phyloP scores from a whole-genome alignment of 2,113 vertebrate genomes.

The Laticauda colubrina region DNA sequence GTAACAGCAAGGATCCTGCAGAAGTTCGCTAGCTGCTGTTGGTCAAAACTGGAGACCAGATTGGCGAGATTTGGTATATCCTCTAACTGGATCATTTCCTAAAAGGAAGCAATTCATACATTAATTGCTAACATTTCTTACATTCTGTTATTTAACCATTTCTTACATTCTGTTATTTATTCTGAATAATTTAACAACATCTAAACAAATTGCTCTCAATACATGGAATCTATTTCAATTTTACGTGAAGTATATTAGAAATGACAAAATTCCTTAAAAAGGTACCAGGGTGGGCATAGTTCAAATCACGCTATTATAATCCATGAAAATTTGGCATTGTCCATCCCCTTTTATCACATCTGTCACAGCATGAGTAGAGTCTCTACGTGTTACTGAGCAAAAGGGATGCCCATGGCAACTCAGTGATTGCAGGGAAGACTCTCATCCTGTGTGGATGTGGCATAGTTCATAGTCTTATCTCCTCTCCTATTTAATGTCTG shows the following conservation, averaged over 20 bases:
- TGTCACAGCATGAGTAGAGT: not conserved
- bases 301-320: not conserved
- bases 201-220: not conserved
- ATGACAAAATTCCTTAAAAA: not conserved
- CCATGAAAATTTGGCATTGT: not conserved
- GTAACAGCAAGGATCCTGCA: constrained; percentile 97
- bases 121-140: not conserved
- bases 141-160: not conserved
- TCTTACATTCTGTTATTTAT: not conserved
- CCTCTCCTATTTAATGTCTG: not conserved
- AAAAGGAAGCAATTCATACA: constrained; percentile 33
- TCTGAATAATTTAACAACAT: not conserved
- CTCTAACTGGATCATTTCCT: constrained; percentile 98
- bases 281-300: not conserved
- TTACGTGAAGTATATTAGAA: not conserved
- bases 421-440: not conserved
- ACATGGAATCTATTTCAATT: not conserved
- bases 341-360: not conserved
- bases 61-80: constrained; percentile 90
- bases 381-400: not conserved
- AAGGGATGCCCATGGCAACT: not conserved
- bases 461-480: not conserved
- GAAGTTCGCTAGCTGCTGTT: constrained; percentile 98
- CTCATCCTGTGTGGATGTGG: not conserved
- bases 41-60: constrained; percentile 96